Percentiles rank a stretch among this genome's conserved stretches.
Conservation (phyloP, 2,113 vertebrate species). For the Gobiocypris rarus region DNA sequence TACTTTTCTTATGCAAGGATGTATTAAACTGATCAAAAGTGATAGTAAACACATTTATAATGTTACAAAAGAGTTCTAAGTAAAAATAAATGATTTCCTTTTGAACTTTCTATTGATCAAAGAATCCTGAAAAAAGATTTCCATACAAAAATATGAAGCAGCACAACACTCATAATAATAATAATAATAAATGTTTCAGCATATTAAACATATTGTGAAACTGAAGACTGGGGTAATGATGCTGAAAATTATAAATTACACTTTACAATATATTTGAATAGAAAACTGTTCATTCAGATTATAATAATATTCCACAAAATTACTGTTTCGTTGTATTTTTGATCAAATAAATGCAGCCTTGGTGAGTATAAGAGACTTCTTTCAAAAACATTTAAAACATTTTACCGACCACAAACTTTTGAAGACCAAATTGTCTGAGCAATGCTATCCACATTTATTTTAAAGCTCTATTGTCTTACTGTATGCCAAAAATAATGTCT, state of each 20-base stretch:
- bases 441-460: too few species aligned
- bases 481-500: too few species aligned
- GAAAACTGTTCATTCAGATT: background rate
- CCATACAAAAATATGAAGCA: background rate
- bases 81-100: background rate
- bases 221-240: too few species aligned
- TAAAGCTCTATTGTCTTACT: too few species aligned
- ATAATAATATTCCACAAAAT: background rate
- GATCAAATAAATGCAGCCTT: background rate
- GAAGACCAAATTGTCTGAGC: too few species aligned
- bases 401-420: too few species aligned
- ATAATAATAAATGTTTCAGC: background rate
- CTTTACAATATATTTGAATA: background rate
- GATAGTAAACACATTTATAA: background rate
- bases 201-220: background rate
- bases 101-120: background rate
- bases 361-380: background rate
- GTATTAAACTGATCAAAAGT: background rate
- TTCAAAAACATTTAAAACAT: too few species aligned
- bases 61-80: background rate
- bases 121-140: background rate
- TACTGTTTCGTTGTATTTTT: background rate
- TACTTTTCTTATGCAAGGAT: background rate
- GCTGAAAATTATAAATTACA: too few species aligned
- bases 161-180: background rate